Evolutionary conservation across 2,797 vertebrate species (phyloP).

Genomic region (Allobates femoralis): DNA sequence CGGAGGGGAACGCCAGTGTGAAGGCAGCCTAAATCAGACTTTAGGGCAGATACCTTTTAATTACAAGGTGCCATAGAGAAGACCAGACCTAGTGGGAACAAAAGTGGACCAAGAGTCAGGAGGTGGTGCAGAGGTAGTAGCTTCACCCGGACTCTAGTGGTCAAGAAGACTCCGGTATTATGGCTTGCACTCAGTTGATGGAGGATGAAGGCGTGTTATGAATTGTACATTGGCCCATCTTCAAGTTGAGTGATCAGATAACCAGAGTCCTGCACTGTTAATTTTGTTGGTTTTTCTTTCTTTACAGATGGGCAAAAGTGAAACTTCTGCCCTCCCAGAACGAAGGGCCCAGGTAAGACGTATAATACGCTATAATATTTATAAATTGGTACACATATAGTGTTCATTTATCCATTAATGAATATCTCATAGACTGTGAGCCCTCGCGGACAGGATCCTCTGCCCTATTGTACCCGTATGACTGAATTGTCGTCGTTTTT

Average conservation of each 20-base stretch:
- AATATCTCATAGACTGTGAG: too few species aligned
- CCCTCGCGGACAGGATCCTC: too few species aligned
- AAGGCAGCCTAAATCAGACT: too few species aligned
- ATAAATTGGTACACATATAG: not conserved
- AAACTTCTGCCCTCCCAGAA: conserved; percentile 1
- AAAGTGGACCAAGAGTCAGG: too few species aligned
- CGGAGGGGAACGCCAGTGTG: too few species aligned
- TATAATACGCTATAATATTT: not conserved
- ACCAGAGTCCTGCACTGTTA: not conserved
- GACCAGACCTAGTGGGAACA: too few species aligned
- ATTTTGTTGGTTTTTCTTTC: not conserved
- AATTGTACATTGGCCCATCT: not conserved
- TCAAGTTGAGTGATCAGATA: not conserved
- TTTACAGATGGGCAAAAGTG: conserved; percentile 55
- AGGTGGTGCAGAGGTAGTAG: too few species aligned
- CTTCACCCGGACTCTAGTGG: too few species aligned
- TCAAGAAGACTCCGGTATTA: too few species aligned
- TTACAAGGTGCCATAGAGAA: not conserved
- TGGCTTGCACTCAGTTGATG: not conserved
- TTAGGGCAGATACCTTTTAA: too few species aligned
- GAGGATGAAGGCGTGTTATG: not conserved
- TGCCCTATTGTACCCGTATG: too few species aligned
- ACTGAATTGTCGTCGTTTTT: too few species aligned
- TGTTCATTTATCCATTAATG: not conserved
- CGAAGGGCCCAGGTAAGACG: conserved; percentile 46